Evolutionary conservation across 2,888 invertebrate species (phyloP).

Genomic region (Rutpela maculata): DNA sequence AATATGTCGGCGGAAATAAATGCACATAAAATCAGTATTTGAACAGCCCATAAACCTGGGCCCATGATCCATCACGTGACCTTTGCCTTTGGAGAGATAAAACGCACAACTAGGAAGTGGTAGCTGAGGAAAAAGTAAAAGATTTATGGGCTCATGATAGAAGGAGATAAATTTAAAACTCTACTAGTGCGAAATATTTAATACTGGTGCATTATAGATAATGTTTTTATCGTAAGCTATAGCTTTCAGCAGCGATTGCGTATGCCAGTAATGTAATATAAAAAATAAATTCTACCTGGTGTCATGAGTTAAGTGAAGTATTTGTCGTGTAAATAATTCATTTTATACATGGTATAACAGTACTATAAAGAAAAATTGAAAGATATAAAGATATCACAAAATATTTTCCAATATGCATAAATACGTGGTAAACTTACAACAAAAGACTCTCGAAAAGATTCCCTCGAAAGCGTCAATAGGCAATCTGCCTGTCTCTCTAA

Average conservation of each 20-base stretch:
- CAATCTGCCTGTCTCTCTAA: no score
- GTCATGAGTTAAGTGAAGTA: neutral
- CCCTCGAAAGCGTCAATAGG: no score
- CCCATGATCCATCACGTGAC: slow-evolving; percentile 59
- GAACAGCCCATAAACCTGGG: slow-evolving; percentile 58
- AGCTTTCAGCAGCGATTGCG: slow-evolving; percentile 39
- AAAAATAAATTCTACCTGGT: neutral
- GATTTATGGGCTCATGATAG: slow-evolving; percentile 49
- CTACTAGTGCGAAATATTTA: slow-evolving; percentile 50
- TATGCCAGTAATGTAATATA: neutral
- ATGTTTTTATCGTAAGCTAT: slow-evolving; percentile 45
- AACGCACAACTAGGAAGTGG: slow-evolving; percentile 37
- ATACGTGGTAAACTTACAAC: no score
- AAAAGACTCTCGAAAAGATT: no score
- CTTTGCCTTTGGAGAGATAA: slow-evolving; percentile 50
- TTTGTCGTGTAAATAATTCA: neutral
- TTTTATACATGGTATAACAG: no score
- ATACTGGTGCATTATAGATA: slow-evolving; percentile 49
- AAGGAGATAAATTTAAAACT: slow-evolving; percentile 47
- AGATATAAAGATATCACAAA: no score
- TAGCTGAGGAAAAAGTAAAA: slow-evolving; percentile 37
- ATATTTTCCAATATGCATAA: no score
- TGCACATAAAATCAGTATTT: slow-evolving; percentile 64
- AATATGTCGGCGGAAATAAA: slow-evolving; percentile 60
- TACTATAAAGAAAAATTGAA: no score